phyloP scores from a whole-genome alignment of 1,140 invertebrate genomes.

The Gonatopus flavifemur region DNA sequence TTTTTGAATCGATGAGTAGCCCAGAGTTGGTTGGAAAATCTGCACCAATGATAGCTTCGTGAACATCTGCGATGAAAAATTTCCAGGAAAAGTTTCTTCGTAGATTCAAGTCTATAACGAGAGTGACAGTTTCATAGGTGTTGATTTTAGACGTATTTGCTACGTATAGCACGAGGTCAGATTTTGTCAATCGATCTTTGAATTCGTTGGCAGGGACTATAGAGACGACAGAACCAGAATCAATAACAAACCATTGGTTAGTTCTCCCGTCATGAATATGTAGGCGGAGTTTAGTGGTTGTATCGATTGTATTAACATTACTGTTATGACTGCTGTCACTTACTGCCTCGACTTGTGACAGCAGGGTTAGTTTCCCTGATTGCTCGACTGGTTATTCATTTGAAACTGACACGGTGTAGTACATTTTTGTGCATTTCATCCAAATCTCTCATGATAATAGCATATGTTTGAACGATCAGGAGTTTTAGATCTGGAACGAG shows the following conservation, averaged over 20 bases:
- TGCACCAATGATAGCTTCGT: slow-evolving; percentile 13
- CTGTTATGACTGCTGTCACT: background rate
- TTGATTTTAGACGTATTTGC: slow-evolving; percentile 31
- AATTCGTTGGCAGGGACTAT: slow-evolving; percentile 5
- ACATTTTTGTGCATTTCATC: background rate
- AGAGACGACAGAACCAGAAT: background rate
- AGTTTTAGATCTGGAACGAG: background rate
- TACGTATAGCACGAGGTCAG: slow-evolving; percentile 25
- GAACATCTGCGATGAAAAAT: slow-evolving; percentile 14
- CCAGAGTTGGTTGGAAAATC: slow-evolving; percentile 18
- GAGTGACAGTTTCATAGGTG: slow-evolving; percentile 36
- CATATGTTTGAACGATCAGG: background rate
- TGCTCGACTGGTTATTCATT: background rate
- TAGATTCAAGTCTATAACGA: slow-evolving; percentile 26
- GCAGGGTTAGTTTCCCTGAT: slow-evolving; percentile 1
- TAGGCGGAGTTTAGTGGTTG: background rate
- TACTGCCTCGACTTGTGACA: background rate
- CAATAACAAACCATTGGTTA: background rate
- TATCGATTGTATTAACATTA: no score
- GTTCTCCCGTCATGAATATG: background rate
- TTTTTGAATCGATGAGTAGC: slow-evolving; percentile 14
- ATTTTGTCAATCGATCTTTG: slow-evolving; percentile 29
- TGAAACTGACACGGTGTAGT: background rate
- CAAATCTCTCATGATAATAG: slow-evolving; percentile 6
- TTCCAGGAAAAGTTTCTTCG: slow-evolving; percentile 10